phyloP scores from a whole-genome alignment of 2,113 vertebrate species.

The Chaetodon auriga region DNA sequence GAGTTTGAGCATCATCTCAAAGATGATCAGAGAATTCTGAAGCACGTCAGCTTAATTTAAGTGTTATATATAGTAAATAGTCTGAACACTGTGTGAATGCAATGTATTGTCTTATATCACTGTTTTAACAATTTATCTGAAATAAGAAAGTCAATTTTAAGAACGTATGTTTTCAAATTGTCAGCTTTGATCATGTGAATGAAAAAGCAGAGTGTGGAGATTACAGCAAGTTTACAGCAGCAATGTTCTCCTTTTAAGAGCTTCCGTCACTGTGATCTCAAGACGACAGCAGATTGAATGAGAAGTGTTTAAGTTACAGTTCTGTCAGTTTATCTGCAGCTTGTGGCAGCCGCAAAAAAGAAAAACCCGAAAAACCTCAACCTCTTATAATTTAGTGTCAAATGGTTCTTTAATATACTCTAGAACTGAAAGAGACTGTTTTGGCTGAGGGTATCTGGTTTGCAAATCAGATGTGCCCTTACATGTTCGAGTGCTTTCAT shows the following conservation, averaged over 20 bases:
- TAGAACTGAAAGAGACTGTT: slow-evolving; percentile 33
- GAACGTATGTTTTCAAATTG: not conserved
- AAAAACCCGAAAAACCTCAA: not conserved
- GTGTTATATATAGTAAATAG: too few species aligned
- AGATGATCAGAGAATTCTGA: not conserved
- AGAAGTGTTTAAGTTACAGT: not conserved
- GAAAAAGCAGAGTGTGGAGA: not conserved
- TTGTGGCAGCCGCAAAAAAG: slow-evolving; percentile 3
- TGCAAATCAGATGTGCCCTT: slow-evolving; percentile 69
- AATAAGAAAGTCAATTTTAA: not conserved
- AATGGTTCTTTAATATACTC: slow-evolving; percentile 50
- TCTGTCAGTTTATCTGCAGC: slow-evolving; percentile 16
- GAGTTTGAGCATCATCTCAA: not conserved
- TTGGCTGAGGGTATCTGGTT: slow-evolving; percentile 63
- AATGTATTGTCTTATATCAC: not conserved
- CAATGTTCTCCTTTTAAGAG: not conserved
- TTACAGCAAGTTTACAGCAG: not conserved
- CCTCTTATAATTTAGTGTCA: slow-evolving; percentile 25
- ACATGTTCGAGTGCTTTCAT: slow-evolving; percentile 69
- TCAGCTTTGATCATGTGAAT: not conserved
- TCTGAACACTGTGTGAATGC: not conserved
- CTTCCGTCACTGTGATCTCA: not conserved
- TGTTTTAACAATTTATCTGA: not conserved
- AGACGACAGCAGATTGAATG: not conserved
- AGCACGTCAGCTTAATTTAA: not conserved